These are phyloP conservation scores for Leptonema lineaticorne DNA, from an alignment of 1,140 invertebrate genomes.

Conservation along the genomic window DNA sequence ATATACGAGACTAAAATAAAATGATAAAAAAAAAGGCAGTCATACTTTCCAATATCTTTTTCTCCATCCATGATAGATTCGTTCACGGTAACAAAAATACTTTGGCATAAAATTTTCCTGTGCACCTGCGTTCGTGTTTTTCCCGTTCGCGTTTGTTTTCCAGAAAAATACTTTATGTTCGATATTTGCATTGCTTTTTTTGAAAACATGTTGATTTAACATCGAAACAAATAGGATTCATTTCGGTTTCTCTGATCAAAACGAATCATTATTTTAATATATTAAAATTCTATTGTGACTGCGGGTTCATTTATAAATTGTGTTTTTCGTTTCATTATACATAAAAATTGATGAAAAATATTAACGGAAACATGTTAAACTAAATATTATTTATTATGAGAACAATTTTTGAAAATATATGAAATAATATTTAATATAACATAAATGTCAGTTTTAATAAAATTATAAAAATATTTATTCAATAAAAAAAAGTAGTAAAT, in stretches of 20 bases:
- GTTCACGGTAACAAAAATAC: background rate
- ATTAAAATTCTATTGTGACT: too few relatives aligned
- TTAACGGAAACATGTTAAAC: background rate
- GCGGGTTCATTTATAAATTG: too few relatives aligned
- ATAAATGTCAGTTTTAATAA: background rate
- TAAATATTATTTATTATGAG: background rate
- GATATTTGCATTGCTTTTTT: constrained; percentile 19
- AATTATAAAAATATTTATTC: background rate
- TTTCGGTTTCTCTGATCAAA: too few relatives aligned
- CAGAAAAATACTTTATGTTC: too few relatives aligned
- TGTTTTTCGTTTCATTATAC: background rate
- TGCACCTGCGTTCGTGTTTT: constrained; percentile 6
- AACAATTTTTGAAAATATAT: background rate
- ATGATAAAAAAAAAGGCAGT: too few relatives aligned
- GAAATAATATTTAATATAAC: too few relatives aligned
- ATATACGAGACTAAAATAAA: too few relatives aligned
- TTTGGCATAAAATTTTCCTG: constrained; percentile 5
- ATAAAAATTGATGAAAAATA: background rate
- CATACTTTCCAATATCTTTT: background rate
- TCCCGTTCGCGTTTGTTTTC: background rate
- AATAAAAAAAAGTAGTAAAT: background rate
- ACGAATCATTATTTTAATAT: background rate
- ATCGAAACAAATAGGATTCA: too few relatives aligned
- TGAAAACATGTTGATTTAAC: constrained; percentile 24
- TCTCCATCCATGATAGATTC: background rate